These are phyloP conservation scores for Bombus waltoni DNA, from an alignment of 1,140 invertebrate species.

Conservation along the genomic window DNA sequence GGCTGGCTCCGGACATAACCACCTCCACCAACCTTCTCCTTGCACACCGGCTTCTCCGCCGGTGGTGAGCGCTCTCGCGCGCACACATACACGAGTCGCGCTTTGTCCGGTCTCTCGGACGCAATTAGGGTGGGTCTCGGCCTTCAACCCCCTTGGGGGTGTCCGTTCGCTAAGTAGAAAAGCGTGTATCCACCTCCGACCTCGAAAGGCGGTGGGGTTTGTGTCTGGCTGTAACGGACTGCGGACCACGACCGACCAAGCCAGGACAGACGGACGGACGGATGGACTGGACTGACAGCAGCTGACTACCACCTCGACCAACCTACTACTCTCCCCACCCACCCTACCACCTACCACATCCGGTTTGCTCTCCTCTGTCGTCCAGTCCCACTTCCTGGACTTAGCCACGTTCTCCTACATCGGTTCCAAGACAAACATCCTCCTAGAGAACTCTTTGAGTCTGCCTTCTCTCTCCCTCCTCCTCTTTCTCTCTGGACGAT, in stretches of 20 bases:
- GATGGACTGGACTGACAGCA: conserved; percentile 73
- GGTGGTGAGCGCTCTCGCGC: conserved; percentile 52
- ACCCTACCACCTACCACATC: conserved; percentile 16
- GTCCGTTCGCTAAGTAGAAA: conserved; percentile 82
- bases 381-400: conserved; percentile 69
- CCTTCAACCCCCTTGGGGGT: conserved; percentile 75
- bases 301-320: conserved; percentile 73
- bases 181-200: conserved; percentile 81
- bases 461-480: conserved; percentile 16
- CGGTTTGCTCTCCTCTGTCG: conserved; percentile 51
- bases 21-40: conserved; percentile 46
- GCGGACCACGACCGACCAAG: conserved; percentile 56
- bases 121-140: conserved; percentile 82
- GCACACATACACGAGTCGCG: conserved; percentile 79
- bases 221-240: conserved; percentile 66
- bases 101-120: conserved; percentile 83
- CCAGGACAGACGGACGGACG: conserved; percentile 67
- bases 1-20: conserved; percentile 78
- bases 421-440: conserved; percentile 65
- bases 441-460: conserved; percentile 29
- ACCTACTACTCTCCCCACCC: conserved; percentile 36
- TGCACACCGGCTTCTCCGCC: conserved; percentile 27
- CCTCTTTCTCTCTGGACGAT: neutral
- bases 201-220: conserved; percentile 70
- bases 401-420: conserved; percentile 55